Evolutionary conservation across 53 echinoderm and acorn worm species (phyloP).

Genomic region (Arbacia lixula): DNA sequence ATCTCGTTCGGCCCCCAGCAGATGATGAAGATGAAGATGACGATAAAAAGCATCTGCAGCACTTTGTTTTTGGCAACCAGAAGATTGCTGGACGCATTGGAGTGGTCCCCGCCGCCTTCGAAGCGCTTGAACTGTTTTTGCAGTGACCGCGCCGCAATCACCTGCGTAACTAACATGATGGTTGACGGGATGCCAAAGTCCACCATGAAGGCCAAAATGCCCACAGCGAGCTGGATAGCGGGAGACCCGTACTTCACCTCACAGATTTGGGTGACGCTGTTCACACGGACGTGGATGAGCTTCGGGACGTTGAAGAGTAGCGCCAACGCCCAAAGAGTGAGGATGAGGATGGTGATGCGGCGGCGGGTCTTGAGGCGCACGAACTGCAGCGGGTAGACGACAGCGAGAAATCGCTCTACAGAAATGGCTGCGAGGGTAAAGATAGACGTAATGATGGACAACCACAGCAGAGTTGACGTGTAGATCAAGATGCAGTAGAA

Average conservation of each 20-base stretch:
- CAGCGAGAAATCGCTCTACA: constrained; percentile 19
- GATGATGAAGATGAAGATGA: constrained; percentile 25
- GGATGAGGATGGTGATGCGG: neutral
- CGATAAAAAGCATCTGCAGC: constrained; percentile 21
- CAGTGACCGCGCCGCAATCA: constrained; percentile 11
- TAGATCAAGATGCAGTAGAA: constrained; percentile 32
- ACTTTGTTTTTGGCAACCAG: constrained; percentile 7
- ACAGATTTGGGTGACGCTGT: neutral
- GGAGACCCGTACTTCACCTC: neutral
- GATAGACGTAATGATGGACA: constrained; percentile 9
- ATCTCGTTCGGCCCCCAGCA: constrained; percentile 40
- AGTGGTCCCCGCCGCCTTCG: neutral
- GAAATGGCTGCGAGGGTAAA: constrained; percentile 28
- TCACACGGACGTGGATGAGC: neutral
- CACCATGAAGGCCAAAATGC: neutral
- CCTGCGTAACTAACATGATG: constrained; percentile 28
- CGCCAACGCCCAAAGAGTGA: neutral
- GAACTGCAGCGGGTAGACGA: constrained; percentile 12
- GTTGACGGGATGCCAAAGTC: constrained; percentile 13
- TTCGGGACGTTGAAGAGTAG: neutral
- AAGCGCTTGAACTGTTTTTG: constrained; percentile 2
- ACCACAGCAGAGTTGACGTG: constrained; percentile 26
- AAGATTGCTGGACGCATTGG: constrained; percentile 10
- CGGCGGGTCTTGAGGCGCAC: neutral
- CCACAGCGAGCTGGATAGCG: neutral